Base-by-base conservation (phyloP, 2,797 vertebrate genomes). In the Bradypus variegatus region DNA sequence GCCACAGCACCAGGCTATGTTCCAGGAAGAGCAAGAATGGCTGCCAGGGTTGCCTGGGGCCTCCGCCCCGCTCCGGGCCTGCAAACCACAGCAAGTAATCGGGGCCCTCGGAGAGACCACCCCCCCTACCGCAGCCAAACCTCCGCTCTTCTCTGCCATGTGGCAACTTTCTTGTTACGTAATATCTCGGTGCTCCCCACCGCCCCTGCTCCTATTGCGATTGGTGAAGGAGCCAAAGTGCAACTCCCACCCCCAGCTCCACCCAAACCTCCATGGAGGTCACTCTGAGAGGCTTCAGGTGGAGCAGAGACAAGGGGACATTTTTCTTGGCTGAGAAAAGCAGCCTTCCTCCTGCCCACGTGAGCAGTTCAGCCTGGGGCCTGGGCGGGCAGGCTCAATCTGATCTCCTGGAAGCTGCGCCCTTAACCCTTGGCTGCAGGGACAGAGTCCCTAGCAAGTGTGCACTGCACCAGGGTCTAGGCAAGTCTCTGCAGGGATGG, bases 381-480 rank as follows among this genome's bases (percentile, higher is more conserved):
- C 93, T 94, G 86, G 90, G 91, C 4, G 65, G 70, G 65, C 21
- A 76, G 75, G 75, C 58, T 94, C 78, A 84, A 45, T 69, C 50
- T 82, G 90, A 89, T 92, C 94, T 94, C 93, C 88, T 90, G 76
- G 93, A 95, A 93, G 62, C 31, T 65, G 69, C 84, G 92, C 69
- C 75, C 77, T 93, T 45, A 91, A 84, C 78, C 31, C 48, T 62
- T 10, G 1, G 64, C 58, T 89, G 64, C 75, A 80, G 55, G 33
- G 13, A 41, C 87, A 45, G 55, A 89, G 78, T 82, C 55, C 19
- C 85, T 81, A 27, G 36, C 64, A 86, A 73, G 82, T 80, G 33
- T 10, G 21, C 62, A 41, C 6, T 8, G 36, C 45, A 67, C 41
- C 6, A 64, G 65, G 11, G 78, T 50, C 88, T n/a, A 38, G 41